Conservation (phyloP, 2,797 vertebrate species). For the Tarsius wallacei region DNA sequence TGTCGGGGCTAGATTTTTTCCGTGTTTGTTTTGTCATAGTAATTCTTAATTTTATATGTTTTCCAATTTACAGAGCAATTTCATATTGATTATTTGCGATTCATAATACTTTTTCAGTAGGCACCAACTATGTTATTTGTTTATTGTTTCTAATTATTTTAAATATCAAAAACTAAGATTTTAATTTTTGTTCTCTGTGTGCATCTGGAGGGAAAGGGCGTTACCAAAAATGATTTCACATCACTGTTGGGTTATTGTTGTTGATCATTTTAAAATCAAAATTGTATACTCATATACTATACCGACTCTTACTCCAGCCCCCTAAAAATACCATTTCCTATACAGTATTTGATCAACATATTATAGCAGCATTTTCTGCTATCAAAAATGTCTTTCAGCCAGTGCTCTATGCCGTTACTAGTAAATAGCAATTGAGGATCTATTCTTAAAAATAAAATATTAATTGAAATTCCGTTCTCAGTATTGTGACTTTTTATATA, state of each 20-base stretch:
- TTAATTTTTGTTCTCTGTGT: constrained; percentile 59
- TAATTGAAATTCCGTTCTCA: constrained; percentile 67
- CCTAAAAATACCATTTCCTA: constrained; percentile 40
- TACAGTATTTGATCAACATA: constrained; percentile 27
- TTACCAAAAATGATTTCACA: background rate
- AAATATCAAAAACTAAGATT: constrained; percentile 43
- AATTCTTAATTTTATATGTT: constrained; percentile 54
- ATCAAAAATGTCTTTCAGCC: constrained; percentile 17
- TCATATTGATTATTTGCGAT: constrained; percentile 31
- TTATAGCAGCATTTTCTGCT: constrained; percentile 34
- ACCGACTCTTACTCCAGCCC: background rate
- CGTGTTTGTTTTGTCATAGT: constrained; percentile 60
- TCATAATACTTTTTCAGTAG: constrained; percentile 49
- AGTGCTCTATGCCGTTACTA: constrained; percentile 62
- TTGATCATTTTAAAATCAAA: constrained; percentile 36
- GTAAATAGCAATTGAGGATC: constrained; percentile 71
- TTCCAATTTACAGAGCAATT: constrained; percentile 64
- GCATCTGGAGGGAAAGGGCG: background rate
- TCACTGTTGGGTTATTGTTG: background rate
- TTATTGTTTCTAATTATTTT: constrained; percentile 64
- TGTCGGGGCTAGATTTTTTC: constrained; percentile 51
- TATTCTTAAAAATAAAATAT: constrained; percentile 28
- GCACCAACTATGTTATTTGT: constrained; percentile 51
- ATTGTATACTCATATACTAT: background rate
- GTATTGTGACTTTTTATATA: constrained; percentile 62